Percentiles rank a stretch among this genome's conserved stretches.
These are phyloP conservation scores for Osmoderma eremita DNA, from an alignment of 2,888 invertebrate species.

Conservation along the genomic window DNA sequence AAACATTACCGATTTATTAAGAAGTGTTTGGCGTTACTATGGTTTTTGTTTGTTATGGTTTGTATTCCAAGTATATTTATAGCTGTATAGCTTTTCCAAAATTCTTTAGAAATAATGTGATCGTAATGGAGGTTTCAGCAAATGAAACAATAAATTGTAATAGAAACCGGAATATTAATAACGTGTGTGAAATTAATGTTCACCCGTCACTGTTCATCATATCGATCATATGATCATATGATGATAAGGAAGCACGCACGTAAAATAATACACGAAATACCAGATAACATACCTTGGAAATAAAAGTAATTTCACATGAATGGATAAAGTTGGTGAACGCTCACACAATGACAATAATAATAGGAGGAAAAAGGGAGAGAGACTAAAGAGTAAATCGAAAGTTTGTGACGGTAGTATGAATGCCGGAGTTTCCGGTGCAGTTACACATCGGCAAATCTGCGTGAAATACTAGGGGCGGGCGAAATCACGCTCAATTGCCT, in stretches of 20 bases:
- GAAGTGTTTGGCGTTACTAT: too few species aligned
- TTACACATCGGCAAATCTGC: constrained; percentile 62
- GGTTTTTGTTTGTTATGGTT: too few species aligned
- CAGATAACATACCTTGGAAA: constrained; percentile 29
- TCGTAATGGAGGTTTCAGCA: too few species aligned
- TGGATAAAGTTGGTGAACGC: constrained; percentile 25
- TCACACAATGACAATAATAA: constrained; percentile 27
- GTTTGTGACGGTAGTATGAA: constrained; percentile 42
- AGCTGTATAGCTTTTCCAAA: too few species aligned
- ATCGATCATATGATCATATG: too few species aligned
- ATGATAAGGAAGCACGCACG: not conserved
- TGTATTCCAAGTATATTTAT: too few species aligned
- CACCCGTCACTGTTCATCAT: too few species aligned
- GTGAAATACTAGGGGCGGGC: constrained; percentile 62
- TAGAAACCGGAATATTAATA: too few species aligned
- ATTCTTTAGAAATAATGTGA: too few species aligned
- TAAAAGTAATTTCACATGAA: constrained; percentile 37
- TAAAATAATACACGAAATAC: not conserved
- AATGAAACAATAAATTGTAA: too few species aligned
- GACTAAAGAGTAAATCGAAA: constrained; percentile 38
- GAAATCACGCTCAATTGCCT: constrained; percentile 61
- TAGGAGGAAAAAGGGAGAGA: constrained; percentile 23
- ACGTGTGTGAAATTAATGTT: too few species aligned
- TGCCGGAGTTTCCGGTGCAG: constrained; percentile 48
- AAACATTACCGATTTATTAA: too few species aligned